These are phyloP conservation scores for Poecile montanus DNA, from an alignment of 2,797 vertebrate genomes.

Conservation along the genomic window DNA sequence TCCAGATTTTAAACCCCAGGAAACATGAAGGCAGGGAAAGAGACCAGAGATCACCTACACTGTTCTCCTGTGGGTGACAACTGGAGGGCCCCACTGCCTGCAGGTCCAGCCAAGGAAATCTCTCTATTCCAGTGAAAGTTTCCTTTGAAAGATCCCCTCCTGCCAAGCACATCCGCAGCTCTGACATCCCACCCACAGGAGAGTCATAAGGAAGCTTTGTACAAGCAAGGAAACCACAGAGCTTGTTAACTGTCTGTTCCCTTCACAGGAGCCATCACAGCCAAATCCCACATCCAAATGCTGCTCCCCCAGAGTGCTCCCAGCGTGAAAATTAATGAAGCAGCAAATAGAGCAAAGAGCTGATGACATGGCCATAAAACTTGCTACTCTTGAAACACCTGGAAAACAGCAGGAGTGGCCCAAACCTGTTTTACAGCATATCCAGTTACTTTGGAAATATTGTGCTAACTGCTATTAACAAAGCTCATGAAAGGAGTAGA, in stretches of 20 bases:
- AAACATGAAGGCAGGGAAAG: not conserved
- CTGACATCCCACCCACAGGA: not conserved
- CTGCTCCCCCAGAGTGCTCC: not conserved
- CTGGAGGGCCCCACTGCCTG: rapidly evolving
- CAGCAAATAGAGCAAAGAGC: slow-evolving; percentile 6
- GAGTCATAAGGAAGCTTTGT: not conserved
- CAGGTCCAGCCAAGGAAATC: not conserved
- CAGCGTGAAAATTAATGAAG: not conserved
- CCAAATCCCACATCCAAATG: not conserved
- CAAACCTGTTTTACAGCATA: not conserved
- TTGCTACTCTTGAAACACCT: not conserved
- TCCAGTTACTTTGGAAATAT: not conserved
- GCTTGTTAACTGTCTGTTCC: not conserved
- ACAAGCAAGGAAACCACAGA: not conserved
- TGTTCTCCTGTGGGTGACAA: not conserved
- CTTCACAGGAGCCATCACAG: not conserved
- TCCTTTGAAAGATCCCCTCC: not conserved
- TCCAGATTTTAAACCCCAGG: not conserved
- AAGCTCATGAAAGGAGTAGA: not conserved
- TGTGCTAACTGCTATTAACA: not conserved
- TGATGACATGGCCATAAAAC: not conserved
- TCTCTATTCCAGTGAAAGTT: not conserved
- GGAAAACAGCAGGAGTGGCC: not conserved
- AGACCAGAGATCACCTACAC: not conserved
- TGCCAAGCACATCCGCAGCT: not conserved